phyloP scores from a whole-genome alignment of 2,888 invertebrate genomes.

The Chymomyza procnemis region DNA sequence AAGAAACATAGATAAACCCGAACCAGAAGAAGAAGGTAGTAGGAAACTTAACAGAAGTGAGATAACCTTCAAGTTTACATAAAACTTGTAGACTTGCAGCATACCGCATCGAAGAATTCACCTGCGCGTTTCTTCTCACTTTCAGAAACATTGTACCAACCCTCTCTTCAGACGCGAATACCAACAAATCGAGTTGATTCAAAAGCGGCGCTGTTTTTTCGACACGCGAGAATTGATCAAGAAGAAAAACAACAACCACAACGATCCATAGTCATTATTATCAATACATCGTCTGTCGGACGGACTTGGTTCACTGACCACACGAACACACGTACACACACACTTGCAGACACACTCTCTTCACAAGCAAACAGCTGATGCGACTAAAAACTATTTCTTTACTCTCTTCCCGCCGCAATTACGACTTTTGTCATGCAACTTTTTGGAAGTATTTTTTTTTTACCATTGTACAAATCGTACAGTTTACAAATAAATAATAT shows the following conservation, averaged over 20 bases:
- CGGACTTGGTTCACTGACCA: slow-evolving; percentile 60
- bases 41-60: too few relatives aligned
- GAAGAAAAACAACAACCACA: slow-evolving; percentile 16
- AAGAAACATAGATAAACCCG: too few relatives aligned
- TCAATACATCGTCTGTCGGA: slow-evolving; percentile 33
- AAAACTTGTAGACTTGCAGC: too few relatives aligned
- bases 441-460: slow-evolving; percentile 38
- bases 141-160: neutral
- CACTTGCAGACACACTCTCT: neutral
- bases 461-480: slow-evolving; percentile 34
- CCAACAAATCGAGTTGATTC: slow-evolving; percentile 25
- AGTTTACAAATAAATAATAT: too few relatives aligned
- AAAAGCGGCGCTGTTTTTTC: slow-evolving; percentile 18
- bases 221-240: slow-evolving; percentile 57
- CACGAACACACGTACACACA: neutral
- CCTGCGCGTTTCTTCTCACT: too few relatives aligned
- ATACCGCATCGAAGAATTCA: too few relatives aligned
- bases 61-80: too few relatives aligned
- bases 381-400: slow-evolving; percentile 3
- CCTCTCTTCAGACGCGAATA: neutral
- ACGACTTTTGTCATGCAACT: slow-evolving; percentile 15
- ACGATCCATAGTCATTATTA: slow-evolving; percentile 43
- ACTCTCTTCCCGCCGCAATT: slow-evolving; percentile 14
- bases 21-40: too few relatives aligned
- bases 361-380: slow-evolving; percentile 31